These are phyloP conservation scores for Phymorhynchus buccinoides DNA, from an alignment of 1,140 invertebrate species.

Conservation along the genomic window DNA sequence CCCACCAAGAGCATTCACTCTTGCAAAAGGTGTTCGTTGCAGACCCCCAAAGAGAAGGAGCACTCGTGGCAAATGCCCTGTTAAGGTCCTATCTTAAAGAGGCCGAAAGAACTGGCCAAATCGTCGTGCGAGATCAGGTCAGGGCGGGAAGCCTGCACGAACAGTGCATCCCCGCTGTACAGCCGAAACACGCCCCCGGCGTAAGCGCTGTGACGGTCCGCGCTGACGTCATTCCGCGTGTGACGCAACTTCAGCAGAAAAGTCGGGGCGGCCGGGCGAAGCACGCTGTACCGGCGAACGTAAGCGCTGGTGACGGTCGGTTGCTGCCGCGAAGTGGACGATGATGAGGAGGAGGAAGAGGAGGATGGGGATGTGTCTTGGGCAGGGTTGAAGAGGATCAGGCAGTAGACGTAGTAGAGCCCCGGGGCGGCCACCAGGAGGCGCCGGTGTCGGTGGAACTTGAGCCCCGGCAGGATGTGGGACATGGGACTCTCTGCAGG, in stretches of 20 bases:
- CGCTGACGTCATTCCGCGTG: background rate
- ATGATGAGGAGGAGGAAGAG: background rate
- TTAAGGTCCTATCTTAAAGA: conserved; percentile 21
- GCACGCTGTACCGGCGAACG: background rate
- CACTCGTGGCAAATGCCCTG: too few species aligned
- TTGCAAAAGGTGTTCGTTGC: too few species aligned
- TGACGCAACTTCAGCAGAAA: conserved; percentile 23
- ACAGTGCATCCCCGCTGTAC: conserved; percentile 7
- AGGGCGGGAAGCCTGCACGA: background rate
- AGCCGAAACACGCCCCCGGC: conserved; percentile 14
- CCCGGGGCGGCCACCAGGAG: conserved; percentile 1
- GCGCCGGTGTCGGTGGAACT: background rate
- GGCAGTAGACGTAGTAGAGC: conserved; percentile 31
- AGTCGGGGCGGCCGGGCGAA: background rate
- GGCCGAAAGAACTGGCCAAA: conserved; percentile 13
- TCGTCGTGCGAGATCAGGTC: conserved; percentile 25
- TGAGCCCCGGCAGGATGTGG: conserved; percentile 6
- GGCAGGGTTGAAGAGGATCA: conserved; percentile 10
- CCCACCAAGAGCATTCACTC: too few species aligned
- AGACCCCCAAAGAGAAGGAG: too few species aligned
- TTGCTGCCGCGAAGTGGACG: background rate
- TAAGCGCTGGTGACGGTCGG: conserved; percentile 23
- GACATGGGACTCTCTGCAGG: background rate
- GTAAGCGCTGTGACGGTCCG: conserved; percentile 20
- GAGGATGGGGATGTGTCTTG: too few species aligned